These are phyloP conservation scores for Beroe ovata DNA, from an alignment of 37 sponge, comb jelly and placozoan genomes.

Conservation along the genomic window DNA sequence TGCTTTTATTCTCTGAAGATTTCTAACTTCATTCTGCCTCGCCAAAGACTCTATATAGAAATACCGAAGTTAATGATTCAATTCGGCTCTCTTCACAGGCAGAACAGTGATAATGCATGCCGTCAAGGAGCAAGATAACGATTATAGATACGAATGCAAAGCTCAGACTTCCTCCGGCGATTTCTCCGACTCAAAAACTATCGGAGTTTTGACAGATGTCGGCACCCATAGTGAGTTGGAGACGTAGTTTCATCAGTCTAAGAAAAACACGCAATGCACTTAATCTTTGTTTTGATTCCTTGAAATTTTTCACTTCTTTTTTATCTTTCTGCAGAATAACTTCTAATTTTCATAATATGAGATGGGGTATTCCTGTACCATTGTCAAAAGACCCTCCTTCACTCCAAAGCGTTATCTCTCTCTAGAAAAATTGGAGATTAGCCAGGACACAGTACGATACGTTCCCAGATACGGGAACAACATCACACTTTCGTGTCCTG, in stretches of 20 bases:
- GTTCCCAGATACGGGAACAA: background rate
- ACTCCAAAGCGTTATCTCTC: background rate
- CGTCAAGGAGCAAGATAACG: slow-evolving; percentile 15
- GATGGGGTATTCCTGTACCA: too few species aligned
- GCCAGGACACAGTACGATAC: background rate
- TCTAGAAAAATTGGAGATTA: slow-evolving; percentile 22
- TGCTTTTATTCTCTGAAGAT: too few species aligned
- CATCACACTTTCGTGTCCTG: slow-evolving; percentile 11
- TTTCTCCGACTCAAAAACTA: background rate
- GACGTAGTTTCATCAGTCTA: too few species aligned
- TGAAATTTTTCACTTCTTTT: too few species aligned
- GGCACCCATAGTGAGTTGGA: slow-evolving; percentile 3
- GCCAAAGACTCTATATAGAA: too few species aligned
- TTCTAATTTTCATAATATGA: too few species aligned
- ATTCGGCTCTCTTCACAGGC: background rate
- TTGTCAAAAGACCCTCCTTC: background rate
- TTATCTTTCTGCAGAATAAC: too few species aligned
- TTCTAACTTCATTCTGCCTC: too few species aligned
- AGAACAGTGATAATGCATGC: background rate
- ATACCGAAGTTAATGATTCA: too few species aligned
- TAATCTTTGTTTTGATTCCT: too few species aligned
- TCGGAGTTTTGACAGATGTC: background rate
- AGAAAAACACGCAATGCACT: too few species aligned
- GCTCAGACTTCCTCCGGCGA: slow-evolving; percentile 28
- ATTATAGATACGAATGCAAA: slow-evolving; percentile 33